These are phyloP conservation scores for Nasua narica DNA, from an alignment of 2,797 vertebrate species.

Conservation along the genomic window DNA sequence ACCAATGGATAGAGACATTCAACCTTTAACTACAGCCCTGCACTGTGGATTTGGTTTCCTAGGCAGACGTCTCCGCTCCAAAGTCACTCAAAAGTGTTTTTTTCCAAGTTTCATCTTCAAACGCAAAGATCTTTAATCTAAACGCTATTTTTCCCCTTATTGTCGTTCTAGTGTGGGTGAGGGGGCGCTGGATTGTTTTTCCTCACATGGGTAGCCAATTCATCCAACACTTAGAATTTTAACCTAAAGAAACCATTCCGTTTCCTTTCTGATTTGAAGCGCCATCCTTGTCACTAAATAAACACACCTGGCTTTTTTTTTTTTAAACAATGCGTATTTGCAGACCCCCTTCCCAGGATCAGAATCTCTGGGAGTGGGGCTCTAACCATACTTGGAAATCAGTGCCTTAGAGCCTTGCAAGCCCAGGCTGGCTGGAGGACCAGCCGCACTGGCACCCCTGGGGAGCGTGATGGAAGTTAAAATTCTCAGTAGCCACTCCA, in stretches of 20 bases:
- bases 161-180: background rate
- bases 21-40: too few relatives aligned
- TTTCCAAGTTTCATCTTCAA: background rate
- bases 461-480: background rate
- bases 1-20: background rate
- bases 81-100: background rate
- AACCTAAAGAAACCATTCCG: background rate
- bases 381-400: background rate
- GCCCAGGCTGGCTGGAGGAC: background rate
- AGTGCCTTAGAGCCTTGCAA: background rate
- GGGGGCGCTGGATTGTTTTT: background rate
- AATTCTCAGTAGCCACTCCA: background rate
- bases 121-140: background rate
- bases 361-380: background rate
- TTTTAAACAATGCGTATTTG: too few relatives aligned
- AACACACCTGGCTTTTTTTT: background rate
- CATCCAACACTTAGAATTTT: background rate
- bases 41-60: background rate
- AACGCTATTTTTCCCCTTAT: background rate
- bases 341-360: background rate
- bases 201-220: background rate
- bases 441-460: rapidly evolving
- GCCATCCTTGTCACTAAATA: background rate
- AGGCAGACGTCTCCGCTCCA: background rate
- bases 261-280: background rate